These are phyloP conservation scores for Automeris io DNA, from an alignment of 2,888 invertebrate genomes.

Conservation along the genomic window DNA sequence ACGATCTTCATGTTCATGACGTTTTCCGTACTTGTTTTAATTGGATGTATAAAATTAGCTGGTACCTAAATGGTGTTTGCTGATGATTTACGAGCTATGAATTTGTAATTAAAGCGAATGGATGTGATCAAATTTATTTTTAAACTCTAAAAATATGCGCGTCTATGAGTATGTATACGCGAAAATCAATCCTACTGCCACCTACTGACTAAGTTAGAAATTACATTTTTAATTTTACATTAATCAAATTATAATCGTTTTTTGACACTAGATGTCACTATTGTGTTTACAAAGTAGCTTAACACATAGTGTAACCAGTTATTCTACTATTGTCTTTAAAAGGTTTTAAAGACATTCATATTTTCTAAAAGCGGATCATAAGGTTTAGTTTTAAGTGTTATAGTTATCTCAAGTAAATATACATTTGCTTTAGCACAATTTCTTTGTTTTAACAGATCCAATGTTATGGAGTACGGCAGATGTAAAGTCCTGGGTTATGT, in stretches of 20 bases:
- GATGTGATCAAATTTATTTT: background rate
- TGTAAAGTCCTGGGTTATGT: conserved; percentile 92
- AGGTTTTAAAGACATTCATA: too few relatives aligned
- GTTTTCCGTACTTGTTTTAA: conserved; percentile 13
- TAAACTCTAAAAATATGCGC: too few relatives aligned
- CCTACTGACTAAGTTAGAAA: too few relatives aligned
- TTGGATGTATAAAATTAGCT: conserved; percentile 17
- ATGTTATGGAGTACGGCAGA: conserved; percentile 89
- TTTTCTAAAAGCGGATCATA: too few relatives aligned
- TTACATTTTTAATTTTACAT: too few relatives aligned
- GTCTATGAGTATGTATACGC: too few relatives aligned
- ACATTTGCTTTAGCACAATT: background rate
- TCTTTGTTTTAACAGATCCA: conserved; percentile 81
- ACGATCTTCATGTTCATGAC: conserved; percentile 28
- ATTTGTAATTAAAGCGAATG: conserved; percentile 5
- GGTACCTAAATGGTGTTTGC: background rate
- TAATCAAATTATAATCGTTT: too few relatives aligned
- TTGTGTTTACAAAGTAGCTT: background rate
- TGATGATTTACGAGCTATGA: conserved; percentile 7
- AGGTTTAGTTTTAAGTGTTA: too few relatives aligned
- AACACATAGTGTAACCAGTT: background rate
- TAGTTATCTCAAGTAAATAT: background rate
- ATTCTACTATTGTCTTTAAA: background rate
- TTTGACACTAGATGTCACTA: background rate
- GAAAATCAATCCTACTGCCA: too few relatives aligned